Evolutionary conservation across 2,888 invertebrate genomes (phyloP), one percentile per base, ranked within the genome.

Genomic region (Parasteatoda lunata): DNA sequence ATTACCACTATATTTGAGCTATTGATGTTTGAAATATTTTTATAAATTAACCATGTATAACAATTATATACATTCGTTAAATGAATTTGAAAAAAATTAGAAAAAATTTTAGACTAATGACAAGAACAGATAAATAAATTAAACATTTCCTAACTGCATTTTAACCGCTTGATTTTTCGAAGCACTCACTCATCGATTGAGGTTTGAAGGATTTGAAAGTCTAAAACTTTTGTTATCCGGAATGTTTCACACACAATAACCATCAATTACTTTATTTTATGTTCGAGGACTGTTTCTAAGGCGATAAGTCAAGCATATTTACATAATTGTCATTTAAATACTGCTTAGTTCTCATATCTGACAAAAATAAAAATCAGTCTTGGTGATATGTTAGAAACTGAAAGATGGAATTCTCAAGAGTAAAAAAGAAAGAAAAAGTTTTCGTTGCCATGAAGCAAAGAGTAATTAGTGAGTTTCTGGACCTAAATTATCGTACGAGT

Each of bases 311-410:
- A 68, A 30, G n/a, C 68, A 68, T 81, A 81, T 81, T 75, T 81
- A 54, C 75, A 81, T 81, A 81, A 80, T 80, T 80, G 51, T 72
- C 72, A 65, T 80, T 80, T 80, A 73, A 80, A 80, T 64, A 66
- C 80, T 80, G 66, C 65, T 73, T 80, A 64, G 72, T 45, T 30
- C 48, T 51, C 65, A 51, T 15, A 80, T 68, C 48, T 11, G 48
- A 5, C 13, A 68, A 66, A 81, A 66, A 75, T 75, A 81, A 81
- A 75, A 81, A 13, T 68, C 66, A 73, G 47, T 68, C 75, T 52
- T 47, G 7, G 51, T 30, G 45, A 52, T 48, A 75, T 68, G 59
- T 68, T 15, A 15, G 48, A 64, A 9, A n/a, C 48, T 54, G 45
- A 72, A 66, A 51, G 65, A 54, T 51, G 59, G 3, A 59, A 59